Evolutionary conservation across 1,140 invertebrate species (phyloP).

Genomic region (Lasioglossum baleicum): DNA sequence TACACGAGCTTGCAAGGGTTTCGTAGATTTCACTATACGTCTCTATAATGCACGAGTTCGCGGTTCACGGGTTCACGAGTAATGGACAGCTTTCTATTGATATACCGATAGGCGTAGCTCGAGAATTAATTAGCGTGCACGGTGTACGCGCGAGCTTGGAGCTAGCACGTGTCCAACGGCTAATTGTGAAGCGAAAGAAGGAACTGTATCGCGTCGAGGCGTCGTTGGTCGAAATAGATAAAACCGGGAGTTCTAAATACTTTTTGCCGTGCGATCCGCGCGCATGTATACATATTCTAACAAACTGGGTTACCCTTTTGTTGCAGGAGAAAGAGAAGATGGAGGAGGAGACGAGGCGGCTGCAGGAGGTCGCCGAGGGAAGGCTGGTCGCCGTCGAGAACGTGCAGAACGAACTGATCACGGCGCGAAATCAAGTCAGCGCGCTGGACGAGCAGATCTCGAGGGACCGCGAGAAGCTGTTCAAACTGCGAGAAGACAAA

Average conservation of each 20-base stretch:
- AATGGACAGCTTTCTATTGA: not conserved
- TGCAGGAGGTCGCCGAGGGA: conserved; percentile 71
- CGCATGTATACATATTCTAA: not conserved
- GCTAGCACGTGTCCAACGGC: conserved; percentile 43
- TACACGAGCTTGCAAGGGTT: conserved; percentile 75
- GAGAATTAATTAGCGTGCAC: conserved; percentile 34
- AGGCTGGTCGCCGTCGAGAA: conserved; percentile 73
- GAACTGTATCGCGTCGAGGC: conserved; percentile 31
- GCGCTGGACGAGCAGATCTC: conserved; percentile 71
- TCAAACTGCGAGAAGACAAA: conserved; percentile 76
- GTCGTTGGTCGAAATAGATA: conserved; percentile 14
- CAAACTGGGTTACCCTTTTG: conserved; percentile 7
- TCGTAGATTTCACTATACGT: no score
- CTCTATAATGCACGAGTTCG: no score
- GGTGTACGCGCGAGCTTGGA: not conserved
- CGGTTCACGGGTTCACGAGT: conserved; percentile 63
- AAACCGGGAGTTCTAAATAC: conserved; percentile 22
- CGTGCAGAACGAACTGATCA: conserved; percentile 70
- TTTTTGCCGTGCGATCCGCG: conserved; percentile 12
- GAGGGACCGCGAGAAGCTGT: conserved; percentile 74
- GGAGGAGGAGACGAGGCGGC: conserved; percentile 73
- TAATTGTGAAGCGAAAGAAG: conserved; percentile 55
- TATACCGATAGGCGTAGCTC: conserved; percentile 7
- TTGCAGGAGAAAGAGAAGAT: conserved; percentile 79
- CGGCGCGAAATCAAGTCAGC: conserved; percentile 62